Conservation (phyloP, 1,140 invertebrate genomes). For the Micrasema longulum region DNA sequence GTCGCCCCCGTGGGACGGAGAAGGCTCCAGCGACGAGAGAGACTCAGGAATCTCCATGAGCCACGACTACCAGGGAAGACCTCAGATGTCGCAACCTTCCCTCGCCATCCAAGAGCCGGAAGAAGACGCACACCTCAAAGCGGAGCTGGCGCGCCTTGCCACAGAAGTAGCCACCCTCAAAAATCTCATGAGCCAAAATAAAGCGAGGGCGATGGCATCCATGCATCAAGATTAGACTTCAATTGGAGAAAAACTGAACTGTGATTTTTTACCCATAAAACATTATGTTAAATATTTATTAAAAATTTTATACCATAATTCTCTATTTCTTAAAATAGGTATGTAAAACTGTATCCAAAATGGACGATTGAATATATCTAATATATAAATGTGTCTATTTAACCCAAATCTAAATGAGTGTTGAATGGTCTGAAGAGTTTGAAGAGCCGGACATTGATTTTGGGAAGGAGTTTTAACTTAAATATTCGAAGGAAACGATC, state of each 20-base stretch:
- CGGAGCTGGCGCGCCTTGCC: conserved; percentile 87
- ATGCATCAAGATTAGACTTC: conserved; percentile 31
- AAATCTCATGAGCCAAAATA: conserved; percentile 74
- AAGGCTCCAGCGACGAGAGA: conserved; percentile 87
- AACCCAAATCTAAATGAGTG: background rate
- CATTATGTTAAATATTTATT: conserved; percentile 52
- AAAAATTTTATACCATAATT: conserved; percentile 43
- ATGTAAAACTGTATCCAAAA: background rate
- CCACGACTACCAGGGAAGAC: conserved; percentile 66
- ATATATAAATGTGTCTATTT: background rate
- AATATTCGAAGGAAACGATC: background rate
- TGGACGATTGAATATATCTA: background rate
- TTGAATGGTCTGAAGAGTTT: background rate
- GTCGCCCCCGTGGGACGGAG: conserved; percentile 84
- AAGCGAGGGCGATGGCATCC: conserved; percentile 57
- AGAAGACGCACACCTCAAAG: conserved; percentile 81
- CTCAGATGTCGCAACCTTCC: conserved; percentile 52
- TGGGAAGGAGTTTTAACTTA: background rate
- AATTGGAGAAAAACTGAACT: conserved; percentile 37
- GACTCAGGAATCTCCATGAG: conserved; percentile 90
- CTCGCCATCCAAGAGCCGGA: conserved; percentile 65
- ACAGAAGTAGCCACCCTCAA: conserved; percentile 93
- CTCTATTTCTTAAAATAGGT: background rate
- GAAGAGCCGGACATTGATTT: background rate
- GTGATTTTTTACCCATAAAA: conserved; percentile 52